Base-by-base conservation (phyloP, 2,888 invertebrate genomes). In the Caenorhabditis sp. region DNA sequence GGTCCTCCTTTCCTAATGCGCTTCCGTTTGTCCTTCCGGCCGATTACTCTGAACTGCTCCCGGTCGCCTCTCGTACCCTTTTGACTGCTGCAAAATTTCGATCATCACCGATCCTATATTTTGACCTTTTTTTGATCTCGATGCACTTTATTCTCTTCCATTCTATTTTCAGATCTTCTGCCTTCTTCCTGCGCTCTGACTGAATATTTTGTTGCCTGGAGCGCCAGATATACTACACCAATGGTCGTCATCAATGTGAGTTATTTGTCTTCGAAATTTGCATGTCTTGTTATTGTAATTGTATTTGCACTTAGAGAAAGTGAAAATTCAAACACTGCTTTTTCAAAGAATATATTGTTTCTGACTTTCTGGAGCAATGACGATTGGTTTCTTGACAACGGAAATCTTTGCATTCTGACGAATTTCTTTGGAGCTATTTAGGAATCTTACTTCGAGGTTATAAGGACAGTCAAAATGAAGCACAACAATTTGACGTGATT, bases 1-100 rank as follows among this genome's bases (percentile, higher is more conserved):
- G 51, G 54, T 63, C 54, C 54, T 26, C 19, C 54, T 68, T 26
- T 22, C 38, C 54, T 83, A 83, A 83, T 75, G 79, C 56, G 79
- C 70, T 79, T 83, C 83, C 83, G 83, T 51, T 83, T 41, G 70
- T 61, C 79, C 64, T 74, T 83, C 83, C 83, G 83, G 83, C 28
- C 28, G 73, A 59, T 66, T 35, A 72, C 49, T 63, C 38, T 73
- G 59, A 74, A 58, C 68, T 69, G 54, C 47, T 24, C 19, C 35
- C 47, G n/a, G 44, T 44, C 44, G 14, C 16, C 16, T 44, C 5
- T 44, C 5, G 47, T 47, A 47, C 38, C 38, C 47, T 12, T 26
- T 19, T 59, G 5, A 22, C 73, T 56, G 22, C 16, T 47, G 44
- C 19, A 59, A n/a, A 19, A 58, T n/a, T 22, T n/a, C 7, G 28